Evolutionary conservation across 2,888 invertebrate genomes (phyloP).

Genomic region (Drosophila prolongata): DNA sequence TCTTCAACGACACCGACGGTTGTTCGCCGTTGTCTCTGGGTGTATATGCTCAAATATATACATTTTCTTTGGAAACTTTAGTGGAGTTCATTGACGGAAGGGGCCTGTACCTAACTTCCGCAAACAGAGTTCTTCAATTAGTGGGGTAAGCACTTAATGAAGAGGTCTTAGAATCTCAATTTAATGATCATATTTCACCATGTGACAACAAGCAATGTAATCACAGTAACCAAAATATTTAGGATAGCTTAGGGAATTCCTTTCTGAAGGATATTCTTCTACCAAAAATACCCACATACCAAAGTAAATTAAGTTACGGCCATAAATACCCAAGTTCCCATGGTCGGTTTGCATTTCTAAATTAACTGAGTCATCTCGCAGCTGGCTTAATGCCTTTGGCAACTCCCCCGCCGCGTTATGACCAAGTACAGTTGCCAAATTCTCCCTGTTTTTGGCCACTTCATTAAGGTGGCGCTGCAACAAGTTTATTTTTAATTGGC

Average conservation of each 20-base stretch:
- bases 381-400: background rate
- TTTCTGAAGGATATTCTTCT: rapidly evolving
- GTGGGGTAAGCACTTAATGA: background rate
- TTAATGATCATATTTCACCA: background rate
- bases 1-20: constrained; percentile 38
- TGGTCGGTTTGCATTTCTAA: constrained; percentile 20
- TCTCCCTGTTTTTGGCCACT: constrained; percentile 59
- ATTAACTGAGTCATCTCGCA: constrained; percentile 24
- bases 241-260: background rate
- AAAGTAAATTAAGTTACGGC: background rate
- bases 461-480: constrained; percentile 78
- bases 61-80: background rate
- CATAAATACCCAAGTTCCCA: constrained; percentile 10
- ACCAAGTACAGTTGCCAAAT: constrained; percentile 39
- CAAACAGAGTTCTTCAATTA: constrained; percentile 45
- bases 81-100: constrained; percentile 6
- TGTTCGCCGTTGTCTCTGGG: constrained; percentile 38
- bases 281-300: background rate
- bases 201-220: too few relatives aligned
- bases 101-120: constrained; percentile 33
- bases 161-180: background rate
- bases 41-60: background rate
- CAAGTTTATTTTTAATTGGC: constrained; percentile 79
- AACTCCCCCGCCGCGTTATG: constrained; percentile 33
- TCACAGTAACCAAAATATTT: too few relatives aligned